Percentiles rank a stretch among this genome's conserved stretches.
phyloP scores from a whole-genome alignment of 2,797 vertebrate species.

The Phataginus tricuspis region DNA sequence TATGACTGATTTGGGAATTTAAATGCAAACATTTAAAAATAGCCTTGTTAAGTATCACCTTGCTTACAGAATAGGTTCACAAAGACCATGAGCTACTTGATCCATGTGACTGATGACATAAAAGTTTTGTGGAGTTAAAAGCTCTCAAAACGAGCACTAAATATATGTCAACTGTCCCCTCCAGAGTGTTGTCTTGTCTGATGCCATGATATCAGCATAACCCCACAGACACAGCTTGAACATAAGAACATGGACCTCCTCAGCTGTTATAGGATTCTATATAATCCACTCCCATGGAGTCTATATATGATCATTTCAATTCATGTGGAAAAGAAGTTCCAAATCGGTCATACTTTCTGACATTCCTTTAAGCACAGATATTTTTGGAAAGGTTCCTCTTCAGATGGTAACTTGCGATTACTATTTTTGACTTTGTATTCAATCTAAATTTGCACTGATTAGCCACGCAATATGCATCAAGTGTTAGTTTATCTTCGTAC shows the following conservation, averaged over 20 bases:
- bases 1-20: background rate
- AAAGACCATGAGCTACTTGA: background rate
- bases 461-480: background rate
- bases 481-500: background rate
- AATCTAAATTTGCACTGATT: background rate
- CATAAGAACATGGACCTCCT: background rate
- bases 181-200: background rate
- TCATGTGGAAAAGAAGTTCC: conserved; percentile 47
- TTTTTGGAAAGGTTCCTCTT: conserved; percentile 1
- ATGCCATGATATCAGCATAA: background rate
- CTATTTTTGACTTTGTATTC: background rate
- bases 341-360: conserved; percentile 42
- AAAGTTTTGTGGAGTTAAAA: background rate
- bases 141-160: background rate
- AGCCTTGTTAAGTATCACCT: background rate
- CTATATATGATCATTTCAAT: conserved; percentile 24
- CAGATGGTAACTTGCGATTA: background rate
- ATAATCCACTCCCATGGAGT: background rate
- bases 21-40: conserved; percentile 9
- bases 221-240: background rate
- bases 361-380: background rate
- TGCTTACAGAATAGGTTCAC: conserved; percentile 20
- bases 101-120: background rate
- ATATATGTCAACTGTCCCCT: background rate
- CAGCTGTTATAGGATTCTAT: conserved; percentile 4